Conservation (phyloP, 2,888 invertebrate species). For the Epirrhoe tristata region DNA sequence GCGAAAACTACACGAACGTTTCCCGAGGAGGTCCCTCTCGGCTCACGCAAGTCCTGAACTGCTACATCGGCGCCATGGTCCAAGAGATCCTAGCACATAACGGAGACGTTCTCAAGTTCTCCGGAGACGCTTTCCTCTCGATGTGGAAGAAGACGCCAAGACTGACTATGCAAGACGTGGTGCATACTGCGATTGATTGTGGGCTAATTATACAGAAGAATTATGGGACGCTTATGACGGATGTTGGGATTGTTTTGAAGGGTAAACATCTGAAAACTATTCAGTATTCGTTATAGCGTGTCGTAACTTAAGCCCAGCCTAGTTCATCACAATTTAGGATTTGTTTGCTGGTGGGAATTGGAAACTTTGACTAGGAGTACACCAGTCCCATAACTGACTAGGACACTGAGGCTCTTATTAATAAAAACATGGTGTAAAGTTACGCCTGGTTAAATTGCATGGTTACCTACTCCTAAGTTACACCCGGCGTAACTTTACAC, state of each 20-base stretch:
- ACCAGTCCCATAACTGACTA: too few species aligned
- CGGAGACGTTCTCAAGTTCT: conserved; percentile 89
- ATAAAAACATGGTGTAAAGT: too few species aligned
- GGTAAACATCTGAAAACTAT: too few species aligned
- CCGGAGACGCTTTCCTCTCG: conserved; percentile 88
- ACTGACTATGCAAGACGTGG: conserved; percentile 85
- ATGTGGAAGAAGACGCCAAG: conserved; percentile 87
- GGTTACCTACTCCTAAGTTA: too few species aligned
- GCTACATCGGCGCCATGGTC: conserved; percentile 89
- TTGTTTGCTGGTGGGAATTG: too few species aligned
- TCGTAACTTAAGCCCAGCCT: too few species aligned
- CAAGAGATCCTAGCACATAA: conserved; percentile 88
- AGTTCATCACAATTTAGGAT: too few species aligned
- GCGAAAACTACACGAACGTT: conserved; percentile 87
- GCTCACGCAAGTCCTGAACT: conserved; percentile 88
- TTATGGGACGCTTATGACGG: conserved; percentile 86
- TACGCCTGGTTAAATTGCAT: too few species aligned
- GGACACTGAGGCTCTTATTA: too few species aligned
- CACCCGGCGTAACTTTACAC: too few species aligned
- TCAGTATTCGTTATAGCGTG: too few species aligned
- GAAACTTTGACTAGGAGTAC: too few species aligned
- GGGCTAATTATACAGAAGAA: conserved; percentile 88
- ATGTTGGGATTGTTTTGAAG: conserved; percentile 86
- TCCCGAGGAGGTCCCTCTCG: conserved; percentile 89
- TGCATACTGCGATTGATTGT: conserved; percentile 88